phyloP scores from a whole-genome alignment of 2,888 invertebrate species.

The Euzophera pinguis region DNA sequence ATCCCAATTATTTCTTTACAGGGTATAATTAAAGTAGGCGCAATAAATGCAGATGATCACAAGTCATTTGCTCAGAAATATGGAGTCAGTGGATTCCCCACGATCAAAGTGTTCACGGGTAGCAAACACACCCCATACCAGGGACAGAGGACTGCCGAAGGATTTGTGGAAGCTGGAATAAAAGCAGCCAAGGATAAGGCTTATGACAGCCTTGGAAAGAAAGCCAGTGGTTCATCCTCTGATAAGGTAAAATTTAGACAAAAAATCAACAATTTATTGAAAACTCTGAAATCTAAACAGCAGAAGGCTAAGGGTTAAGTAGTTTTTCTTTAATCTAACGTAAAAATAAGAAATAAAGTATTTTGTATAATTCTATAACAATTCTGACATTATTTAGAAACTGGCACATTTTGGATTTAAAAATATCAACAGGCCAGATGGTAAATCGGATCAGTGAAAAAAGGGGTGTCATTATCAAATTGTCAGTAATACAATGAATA shows the following conservation, averaged over 20 bases:
- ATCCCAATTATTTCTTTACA: conserved; percentile 42
- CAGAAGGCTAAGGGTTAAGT: neutral
- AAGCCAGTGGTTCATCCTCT: conserved; percentile 53
- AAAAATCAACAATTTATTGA: conserved; percentile 23
- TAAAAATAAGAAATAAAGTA: neutral
- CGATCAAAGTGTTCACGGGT: conserved; percentile 94
- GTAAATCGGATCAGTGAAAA: no score
- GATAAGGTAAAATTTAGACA: conserved; percentile 59
- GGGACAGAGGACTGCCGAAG: conserved; percentile 91
- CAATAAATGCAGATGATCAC: conserved; percentile 95
- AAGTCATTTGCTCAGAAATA: conserved; percentile 89
- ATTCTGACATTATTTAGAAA: neutral
- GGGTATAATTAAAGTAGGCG: conserved; percentile 96
- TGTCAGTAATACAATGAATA: no score
- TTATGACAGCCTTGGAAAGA: conserved; percentile 83
- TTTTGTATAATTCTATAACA: neutral
- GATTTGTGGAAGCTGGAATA: conserved; percentile 91
- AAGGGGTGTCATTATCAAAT: no score
- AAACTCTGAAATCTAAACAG: conserved; percentile 15
- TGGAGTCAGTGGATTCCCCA: conserved; percentile 95
- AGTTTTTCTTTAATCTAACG: neutral
- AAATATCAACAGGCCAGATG: no score
- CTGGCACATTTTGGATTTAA: no score
- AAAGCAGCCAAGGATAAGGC: conserved; percentile 88
- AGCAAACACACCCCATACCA: conserved; percentile 94